Percentiles rank a stretch among this genome's conserved stretches.
These are phyloP conservation scores for Smithornis capensis DNA, from an alignment of 2,113 vertebrate species.

Conservation along the genomic window DNA sequence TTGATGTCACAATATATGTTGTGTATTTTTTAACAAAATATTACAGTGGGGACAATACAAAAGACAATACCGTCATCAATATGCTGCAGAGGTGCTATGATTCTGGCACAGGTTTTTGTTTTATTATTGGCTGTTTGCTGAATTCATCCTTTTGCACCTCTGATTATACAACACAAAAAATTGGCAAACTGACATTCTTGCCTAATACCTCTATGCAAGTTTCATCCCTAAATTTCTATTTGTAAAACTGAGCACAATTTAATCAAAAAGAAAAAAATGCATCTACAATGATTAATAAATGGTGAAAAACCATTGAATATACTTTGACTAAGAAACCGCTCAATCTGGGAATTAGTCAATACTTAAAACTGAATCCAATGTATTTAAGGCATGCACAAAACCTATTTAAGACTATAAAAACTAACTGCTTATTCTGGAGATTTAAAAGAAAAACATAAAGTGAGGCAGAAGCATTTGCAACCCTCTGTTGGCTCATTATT, in stretches of 20 bases:
- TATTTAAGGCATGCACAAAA: neutral
- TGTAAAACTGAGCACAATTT: constrained; percentile 1
- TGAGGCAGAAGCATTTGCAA: neutral
- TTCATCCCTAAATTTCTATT: constrained; percentile 18
- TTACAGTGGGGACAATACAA: neutral
- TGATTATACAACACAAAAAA: neutral
- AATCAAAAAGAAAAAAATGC: neutral
- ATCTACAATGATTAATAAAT: neutral
- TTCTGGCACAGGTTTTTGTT: neutral
- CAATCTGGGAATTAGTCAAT: neutral
- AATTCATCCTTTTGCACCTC: neutral
- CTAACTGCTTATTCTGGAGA: neutral
- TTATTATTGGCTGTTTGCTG: neutral
- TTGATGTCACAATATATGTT: neutral
- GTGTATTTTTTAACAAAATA: neutral
- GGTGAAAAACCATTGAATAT: neutral
- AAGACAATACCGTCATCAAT: neutral
- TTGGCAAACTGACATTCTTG: neutral
- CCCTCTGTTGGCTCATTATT: neutral
- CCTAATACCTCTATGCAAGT: neutral
- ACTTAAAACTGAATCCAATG: neutral
- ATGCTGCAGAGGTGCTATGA: neutral
- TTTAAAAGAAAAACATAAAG: neutral
- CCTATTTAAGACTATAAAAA: neutral
- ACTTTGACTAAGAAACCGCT: neutral